A percentile compares a stretch with the other conserved stretches of the same genome.
Conservation (phyloP, 2,113 vertebrate species). For the Illadopsis cleaveri region DNA sequence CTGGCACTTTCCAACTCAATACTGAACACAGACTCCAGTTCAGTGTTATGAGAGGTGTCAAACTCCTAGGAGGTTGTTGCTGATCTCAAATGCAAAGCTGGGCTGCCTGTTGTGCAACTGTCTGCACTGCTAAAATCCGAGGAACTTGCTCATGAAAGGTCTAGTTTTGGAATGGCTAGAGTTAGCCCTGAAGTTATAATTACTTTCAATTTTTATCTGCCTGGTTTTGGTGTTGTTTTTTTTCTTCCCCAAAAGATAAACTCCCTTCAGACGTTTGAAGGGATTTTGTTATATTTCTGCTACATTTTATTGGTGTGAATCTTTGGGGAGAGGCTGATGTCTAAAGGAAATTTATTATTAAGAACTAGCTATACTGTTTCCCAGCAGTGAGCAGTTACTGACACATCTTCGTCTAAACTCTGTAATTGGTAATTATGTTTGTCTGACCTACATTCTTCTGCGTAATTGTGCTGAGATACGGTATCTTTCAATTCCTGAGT, state of each 20-base stretch:
- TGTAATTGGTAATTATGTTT: conserved; percentile 63
- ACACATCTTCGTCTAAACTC: conserved; percentile 21
- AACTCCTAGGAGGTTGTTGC: neutral
- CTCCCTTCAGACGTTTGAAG: neutral
- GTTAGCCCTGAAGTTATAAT: conserved; percentile 22
- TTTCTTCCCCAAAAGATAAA: neutral
- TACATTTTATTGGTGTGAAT: conserved; percentile 42
- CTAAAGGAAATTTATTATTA: conserved; percentile 63
- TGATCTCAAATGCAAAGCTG: neutral
- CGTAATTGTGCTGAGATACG: conserved; percentile 28
- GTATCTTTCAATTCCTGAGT: conserved; percentile 32
- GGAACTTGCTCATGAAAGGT: neutral
- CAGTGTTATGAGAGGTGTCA: neutral
- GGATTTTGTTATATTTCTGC: conserved; percentile 33
- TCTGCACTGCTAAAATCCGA: neutral
- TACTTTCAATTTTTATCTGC: neutral
- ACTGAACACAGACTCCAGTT: neutral
- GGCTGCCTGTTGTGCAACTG: neutral
- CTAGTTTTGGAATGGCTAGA: neutral
- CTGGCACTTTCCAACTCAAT: neutral
- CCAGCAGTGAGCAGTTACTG: conserved; percentile 41
- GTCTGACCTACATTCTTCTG: conserved; percentile 52
- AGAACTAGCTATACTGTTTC: conserved; percentile 31
- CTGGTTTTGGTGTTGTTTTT: neutral
- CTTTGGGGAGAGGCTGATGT: conserved; percentile 43